Base-by-base conservation (phyloP, 1,140 invertebrate species). In the Hylaeus volcanicus region DNA sequence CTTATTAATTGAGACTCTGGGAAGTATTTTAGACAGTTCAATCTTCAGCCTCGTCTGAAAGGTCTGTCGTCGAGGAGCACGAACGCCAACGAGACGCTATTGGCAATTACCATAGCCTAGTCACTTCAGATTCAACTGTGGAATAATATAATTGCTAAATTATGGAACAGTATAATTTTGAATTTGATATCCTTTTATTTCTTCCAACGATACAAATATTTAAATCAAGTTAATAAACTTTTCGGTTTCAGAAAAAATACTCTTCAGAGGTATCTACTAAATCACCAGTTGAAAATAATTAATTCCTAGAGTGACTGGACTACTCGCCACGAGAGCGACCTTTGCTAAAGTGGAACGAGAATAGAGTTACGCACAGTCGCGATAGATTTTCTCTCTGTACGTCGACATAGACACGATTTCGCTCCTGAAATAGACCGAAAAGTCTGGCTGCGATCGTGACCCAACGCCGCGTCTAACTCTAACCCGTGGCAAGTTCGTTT, bases 341-440 rank as follows among this genome's bases (percentile, higher is more conserved):
- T 79, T 80, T 70, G 71, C 55, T 15, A 4, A 73, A 58, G 45
- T 74, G 12, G 63, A 79, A 82, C 74, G 55, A 82, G 81, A 84
- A 84, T 71, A 53, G 51, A 51, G 53, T 70, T 51, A 26, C 15
- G 45, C 73, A 5, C 11, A 55, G 55, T 51, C 60, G 39, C 55
- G 76, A 73, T 58, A 69, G 78, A 73, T 84, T 76, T 71, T 56
- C 68, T 48, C 39, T 51, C 11, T 3, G 15, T 37, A 5, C 65
- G 53, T 66, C 39, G 66, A 79, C 82, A 71, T 81, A 85, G 82
- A 84, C 84, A 69, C 79, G 73, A 15, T 84, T 84, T 69, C 61
- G 45, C 39, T 83, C 60, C 70, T 41, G 77, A 85, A 85, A 85
- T 81, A 85, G 83, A 81, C 39, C 5, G 63, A 60, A 58, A 73